Base-by-base conservation (phyloP, 2,113 vertebrate genomes). In the Onychostruthus taczanowskii region DNA sequence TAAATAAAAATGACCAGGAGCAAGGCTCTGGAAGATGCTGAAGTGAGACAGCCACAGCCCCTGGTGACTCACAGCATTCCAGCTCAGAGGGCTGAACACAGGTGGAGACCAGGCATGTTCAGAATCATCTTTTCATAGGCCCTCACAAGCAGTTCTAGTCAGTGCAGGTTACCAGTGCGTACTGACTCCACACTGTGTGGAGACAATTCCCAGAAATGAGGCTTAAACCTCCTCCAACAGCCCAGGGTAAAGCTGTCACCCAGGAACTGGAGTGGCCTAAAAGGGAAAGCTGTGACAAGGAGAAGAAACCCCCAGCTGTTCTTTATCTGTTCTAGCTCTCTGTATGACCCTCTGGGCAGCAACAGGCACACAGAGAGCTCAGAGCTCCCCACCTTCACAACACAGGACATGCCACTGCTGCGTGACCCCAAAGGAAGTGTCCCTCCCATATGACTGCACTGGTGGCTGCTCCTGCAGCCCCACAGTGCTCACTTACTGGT, bases 401-500 rank as follows among this genome's bases (percentile, higher is more conserved):
- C 49, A 6, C 70, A 62, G 69, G 35, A 13, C 52, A 8, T 0
- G 6, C 0, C 72, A 5, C 0, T 16, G 16, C 16, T 4, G 21
- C 10, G 61, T 37, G 56, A 59, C 2, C 44, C 78, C 72, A 70
- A 50, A 47, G 55, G n/a, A 55, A 43, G 46, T 80, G 61, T 21
- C 26, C n/a, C 33, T 70, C 50, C 14, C 9, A 6, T 6, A 41
- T 10, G 22, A 3, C 46, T 49, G 58, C 7, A 2, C 33, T 1
- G 24, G 10, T 27, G 59, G 50, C 39, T 69, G 19, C 0, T 16
- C 17, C 61, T 43, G 31, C 7, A 33, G 70, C 6, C 39, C 43
- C 35, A 3, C 9, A 20, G 31, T 9, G 14, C 28, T 33, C 39
- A 98, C 99, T 99, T 73, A 99, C 99, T 11, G 99, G 99, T 95